These are phyloP conservation scores for Podarcis muralis DNA, from an alignment of 2,113 vertebrate species.

Conservation along the genomic window DNA sequence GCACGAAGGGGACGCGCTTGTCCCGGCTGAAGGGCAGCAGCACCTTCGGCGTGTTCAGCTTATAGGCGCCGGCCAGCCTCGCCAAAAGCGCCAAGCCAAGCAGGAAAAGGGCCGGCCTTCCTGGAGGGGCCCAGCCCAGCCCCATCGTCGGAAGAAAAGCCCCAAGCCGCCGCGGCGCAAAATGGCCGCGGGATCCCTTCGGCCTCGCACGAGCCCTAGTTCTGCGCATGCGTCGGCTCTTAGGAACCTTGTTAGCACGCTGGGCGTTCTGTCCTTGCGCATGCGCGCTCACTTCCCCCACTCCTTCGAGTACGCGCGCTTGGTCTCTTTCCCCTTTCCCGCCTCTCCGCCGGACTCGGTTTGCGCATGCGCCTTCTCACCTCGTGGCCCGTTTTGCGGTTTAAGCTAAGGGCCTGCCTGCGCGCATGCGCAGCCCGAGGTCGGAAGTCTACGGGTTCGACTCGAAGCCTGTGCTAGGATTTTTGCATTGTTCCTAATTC, in stretches of 20 bases:
- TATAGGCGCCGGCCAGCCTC: slow-evolving; percentile 23
- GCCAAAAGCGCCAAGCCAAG: not conserved
- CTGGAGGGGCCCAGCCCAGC: accelerated
- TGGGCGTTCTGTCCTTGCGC: accelerated
- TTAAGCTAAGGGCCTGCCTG: too few relatives aligned
- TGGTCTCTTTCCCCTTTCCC: not conserved
- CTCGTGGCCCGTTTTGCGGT: too few relatives aligned
- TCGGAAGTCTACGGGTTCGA: too few relatives aligned
- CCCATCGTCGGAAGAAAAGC: not conserved
- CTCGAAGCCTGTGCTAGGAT: too few relatives aligned
- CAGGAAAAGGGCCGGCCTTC: not conserved
- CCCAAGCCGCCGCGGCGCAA: accelerated
- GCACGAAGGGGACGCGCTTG: slow-evolving; percentile 59
- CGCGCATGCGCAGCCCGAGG: not conserved
- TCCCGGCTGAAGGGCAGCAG: slow-evolving; percentile 65
- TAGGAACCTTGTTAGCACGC: not conserved
- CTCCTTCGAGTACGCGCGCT: accelerated
- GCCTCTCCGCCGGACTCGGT: too few relatives aligned
- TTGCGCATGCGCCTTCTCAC: not conserved
- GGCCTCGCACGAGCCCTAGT: accelerated
- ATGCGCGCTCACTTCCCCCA: not conserved
- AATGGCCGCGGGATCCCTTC: slow-evolving; percentile 26
- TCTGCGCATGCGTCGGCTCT: not conserved
- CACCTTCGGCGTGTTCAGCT: slow-evolving; percentile 70
- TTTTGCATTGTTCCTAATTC: too few relatives aligned